Evolutionary conservation across 2,797 vertebrate genomes (phyloP).

Genomic region (Artibeus lituratus): DNA sequence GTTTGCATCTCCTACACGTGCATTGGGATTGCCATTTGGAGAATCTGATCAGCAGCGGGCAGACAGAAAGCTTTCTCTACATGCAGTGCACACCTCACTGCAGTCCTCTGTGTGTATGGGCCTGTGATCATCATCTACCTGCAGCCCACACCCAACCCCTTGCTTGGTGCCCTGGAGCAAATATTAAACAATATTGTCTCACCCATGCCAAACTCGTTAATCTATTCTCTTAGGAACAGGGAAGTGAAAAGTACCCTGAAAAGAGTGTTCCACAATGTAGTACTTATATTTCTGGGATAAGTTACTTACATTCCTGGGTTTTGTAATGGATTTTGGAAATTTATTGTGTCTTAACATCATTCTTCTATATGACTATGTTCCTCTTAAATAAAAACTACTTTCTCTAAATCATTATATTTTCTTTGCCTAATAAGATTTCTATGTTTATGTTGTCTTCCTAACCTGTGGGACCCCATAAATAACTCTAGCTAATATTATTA

Average conservation of each 20-base stretch:
- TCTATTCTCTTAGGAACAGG: slow-evolving; percentile 68
- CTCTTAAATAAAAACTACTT: background rate
- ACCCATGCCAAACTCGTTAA: slow-evolving; percentile 65
- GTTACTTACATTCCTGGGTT: background rate
- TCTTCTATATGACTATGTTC: background rate
- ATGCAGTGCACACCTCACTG: slow-evolving; percentile 69
- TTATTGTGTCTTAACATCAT: background rate
- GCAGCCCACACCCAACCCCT: slow-evolving; percentile 35
- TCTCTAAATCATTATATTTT: background rate
- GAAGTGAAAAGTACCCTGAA: slow-evolving; percentile 61
- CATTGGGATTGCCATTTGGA: slow-evolving; percentile 64
- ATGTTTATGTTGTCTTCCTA: background rate
- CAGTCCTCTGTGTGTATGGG: slow-evolving; percentile 64
- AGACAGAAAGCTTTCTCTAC: slow-evolving; percentile 68
- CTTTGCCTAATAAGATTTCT: background rate
- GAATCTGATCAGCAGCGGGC: slow-evolving; percentile 47
- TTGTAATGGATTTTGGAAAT: background rate
- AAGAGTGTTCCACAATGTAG: slow-evolving; percentile 16
- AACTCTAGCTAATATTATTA: background rate
- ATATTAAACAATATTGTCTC: slow-evolving; percentile 71
- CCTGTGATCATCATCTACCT: slow-evolving; percentile 66
- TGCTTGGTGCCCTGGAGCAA: slow-evolving; percentile 48
- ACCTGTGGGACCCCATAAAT: no score
- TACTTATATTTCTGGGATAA: background rate
- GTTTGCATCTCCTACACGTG: slow-evolving; percentile 53